Evolutionary conservation across 1,140 invertebrate genomes (phyloP).

Genomic region (Araneus ventricosus): DNA sequence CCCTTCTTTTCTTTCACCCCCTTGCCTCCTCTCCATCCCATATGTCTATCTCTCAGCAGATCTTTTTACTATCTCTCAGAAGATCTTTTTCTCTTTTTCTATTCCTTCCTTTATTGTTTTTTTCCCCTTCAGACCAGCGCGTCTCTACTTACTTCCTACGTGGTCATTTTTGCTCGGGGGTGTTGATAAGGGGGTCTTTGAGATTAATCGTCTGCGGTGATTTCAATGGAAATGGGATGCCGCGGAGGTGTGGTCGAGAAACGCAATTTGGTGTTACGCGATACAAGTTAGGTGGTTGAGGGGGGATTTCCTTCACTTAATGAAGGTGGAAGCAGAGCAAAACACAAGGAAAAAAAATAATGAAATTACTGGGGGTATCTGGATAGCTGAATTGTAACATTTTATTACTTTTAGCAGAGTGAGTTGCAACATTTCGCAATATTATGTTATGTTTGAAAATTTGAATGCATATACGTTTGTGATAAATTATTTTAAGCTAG

Average conservation of each 20-base stretch:
- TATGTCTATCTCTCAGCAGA: neutral
- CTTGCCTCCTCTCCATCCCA: neutral
- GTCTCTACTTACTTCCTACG: neutral
- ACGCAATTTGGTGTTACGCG: constrained; percentile 12
- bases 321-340: neutral
- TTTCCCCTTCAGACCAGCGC: neutral
- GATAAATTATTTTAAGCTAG: too few species aligned
- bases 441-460: too few species aligned
- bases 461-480: too few species aligned
- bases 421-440: too few species aligned
- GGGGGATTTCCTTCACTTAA: neutral
- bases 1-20: neutral
- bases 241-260: neutral
- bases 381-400: too few species aligned
- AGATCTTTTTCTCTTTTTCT: neutral
- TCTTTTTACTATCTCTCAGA: too few species aligned
- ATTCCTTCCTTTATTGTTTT: neutral
- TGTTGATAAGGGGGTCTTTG: neutral
- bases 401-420: too few species aligned
- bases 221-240: constrained; percentile 33
- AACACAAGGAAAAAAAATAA: too few species aligned
- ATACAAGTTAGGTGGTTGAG: neutral
- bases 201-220: constrained; percentile 31
- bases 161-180: neutral
- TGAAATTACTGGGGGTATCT: too few species aligned